Base-by-base conservation (phyloP, 2,888 invertebrate genomes). In the Laspeyria flexula region DNA sequence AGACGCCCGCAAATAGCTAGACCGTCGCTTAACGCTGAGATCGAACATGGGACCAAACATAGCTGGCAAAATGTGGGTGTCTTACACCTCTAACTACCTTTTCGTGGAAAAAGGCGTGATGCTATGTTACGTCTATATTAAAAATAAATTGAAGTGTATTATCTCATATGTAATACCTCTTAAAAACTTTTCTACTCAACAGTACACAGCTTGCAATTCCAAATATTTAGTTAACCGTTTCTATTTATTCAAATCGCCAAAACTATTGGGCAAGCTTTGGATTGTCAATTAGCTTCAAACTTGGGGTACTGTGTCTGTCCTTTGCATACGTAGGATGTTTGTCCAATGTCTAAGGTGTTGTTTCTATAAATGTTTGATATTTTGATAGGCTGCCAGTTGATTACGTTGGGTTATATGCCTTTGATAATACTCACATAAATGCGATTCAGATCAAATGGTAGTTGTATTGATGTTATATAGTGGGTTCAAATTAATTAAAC, bases 191-290 rank as follows among this genome's bases (percentile, higher is more conserved):
- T 61, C 16, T 33, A 0, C 6, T 0, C 25, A 33, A 60, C 60
- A 59, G 65, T 82, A 75, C 73, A 10, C 39, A 51, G 55, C 60
- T 35, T 42, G 50, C 48, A 58, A 49, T 25, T 42, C 55, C 64
- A 63, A 75, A 75, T 78, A 79, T 82, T 83, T 77, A 74, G 67
- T 65, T 72, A 71, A 61, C 62, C 48, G 47, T 65, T 55, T 56
- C 52, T 80, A 77, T 86, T 85, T 83, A 81, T 82, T 76, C 73
- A 82, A 83, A 85, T 83, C 74, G 76, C 77, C 79, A 64, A 78
- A 86, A 86, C 86, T 84, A 83, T 83, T 69, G 81, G 73, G 78
- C 80, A 77, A 69, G 70, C 79, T 78, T 83, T 73, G 74, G 69
- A 75, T 76, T 85, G 83, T 85, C 89, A 88, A 88, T 88, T 89